phyloP scores from a whole-genome alignment of 2,113 vertebrate species.

The Triplophysa dalaica region DNA sequence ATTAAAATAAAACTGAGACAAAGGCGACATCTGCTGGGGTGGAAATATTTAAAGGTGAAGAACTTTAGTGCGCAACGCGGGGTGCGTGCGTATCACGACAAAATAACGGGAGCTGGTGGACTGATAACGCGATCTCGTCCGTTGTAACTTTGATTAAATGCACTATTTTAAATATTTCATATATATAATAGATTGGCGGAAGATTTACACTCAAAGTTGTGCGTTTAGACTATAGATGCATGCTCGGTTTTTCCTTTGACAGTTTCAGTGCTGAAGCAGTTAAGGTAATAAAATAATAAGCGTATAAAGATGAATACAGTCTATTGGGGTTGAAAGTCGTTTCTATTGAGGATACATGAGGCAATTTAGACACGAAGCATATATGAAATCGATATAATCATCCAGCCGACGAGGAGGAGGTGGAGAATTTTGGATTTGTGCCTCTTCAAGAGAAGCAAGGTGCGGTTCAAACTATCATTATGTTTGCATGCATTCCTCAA shows the following conservation, averaged over 20 bases:
- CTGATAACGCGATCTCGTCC: background rate
- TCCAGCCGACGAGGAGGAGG: constrained; percentile 22
- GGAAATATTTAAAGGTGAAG: constrained; percentile 66
- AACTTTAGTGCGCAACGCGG: constrained; percentile 41
- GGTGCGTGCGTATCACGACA: constrained; percentile 32
- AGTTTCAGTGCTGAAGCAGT: constrained; percentile 6
- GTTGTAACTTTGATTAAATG: constrained; percentile 17
- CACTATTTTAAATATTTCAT: background rate
- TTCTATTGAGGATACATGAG: constrained; percentile 17
- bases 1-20: constrained; percentile 54
- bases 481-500: constrained; percentile 35
- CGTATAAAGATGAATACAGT: background rate
- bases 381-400: constrained; percentile 5
- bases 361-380: constrained; percentile 19
- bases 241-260: constrained; percentile 4
- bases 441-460: constrained; percentile 48
- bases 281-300: background rate
- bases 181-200: background rate
- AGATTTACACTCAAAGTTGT: constrained; percentile 15
- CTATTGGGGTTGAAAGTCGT: background rate
- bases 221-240: background rate
- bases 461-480: constrained; percentile 48
- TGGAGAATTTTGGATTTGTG: constrained; percentile 35
- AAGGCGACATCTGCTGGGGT: constrained; percentile 67
- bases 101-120: background rate